These are phyloP conservation scores for Eonycteris spelaea DNA, from an alignment of 2,113 vertebrate genomes.

Conservation along the genomic window DNA sequence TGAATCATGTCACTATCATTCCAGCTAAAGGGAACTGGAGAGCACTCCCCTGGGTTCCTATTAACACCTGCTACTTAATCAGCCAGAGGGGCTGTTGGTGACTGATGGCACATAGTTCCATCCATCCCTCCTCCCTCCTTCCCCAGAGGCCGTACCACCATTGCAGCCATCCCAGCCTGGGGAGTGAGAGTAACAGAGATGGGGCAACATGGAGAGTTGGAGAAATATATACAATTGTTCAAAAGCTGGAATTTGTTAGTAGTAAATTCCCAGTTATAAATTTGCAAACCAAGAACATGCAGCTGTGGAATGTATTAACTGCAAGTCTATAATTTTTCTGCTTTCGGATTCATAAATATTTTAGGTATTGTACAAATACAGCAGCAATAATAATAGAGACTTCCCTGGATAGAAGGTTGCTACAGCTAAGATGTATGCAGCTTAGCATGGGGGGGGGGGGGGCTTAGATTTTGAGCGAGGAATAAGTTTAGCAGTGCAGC, in stretches of 20 bases:
- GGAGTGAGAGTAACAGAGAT: background rate
- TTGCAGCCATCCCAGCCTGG: background rate
- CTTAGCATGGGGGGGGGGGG: constrained; percentile 56
- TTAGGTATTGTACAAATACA: constrained; percentile 73
- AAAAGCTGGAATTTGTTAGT: constrained; percentile 53
- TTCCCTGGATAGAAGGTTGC: constrained; percentile 66
- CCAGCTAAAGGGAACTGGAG: constrained; percentile 53
- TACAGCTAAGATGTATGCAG: constrained; percentile 56
- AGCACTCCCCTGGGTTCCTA: constrained; percentile 74
- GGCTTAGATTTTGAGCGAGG: constrained; percentile 58
- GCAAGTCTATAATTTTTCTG: constrained; percentile 72
- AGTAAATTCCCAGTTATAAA: constrained; percentile 69
- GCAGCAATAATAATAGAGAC: constrained; percentile 66
- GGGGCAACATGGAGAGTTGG: background rate
- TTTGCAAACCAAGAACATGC: constrained; percentile 57
- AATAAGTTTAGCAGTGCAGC: constrained; percentile 63
- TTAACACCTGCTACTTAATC: constrained; percentile 79
- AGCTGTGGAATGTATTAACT: constrained; percentile 73
- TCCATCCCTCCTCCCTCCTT: background rate
- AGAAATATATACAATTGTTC: constrained; percentile 47
- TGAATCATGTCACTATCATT: constrained; percentile 70
- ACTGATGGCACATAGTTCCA: constrained; percentile 57
- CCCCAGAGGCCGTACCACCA: constrained; percentile 28
- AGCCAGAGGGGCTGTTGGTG: constrained; percentile 72
- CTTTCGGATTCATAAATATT: constrained; percentile 81